These are phyloP conservation scores for Dugesia japonica DNA, from an alignment of 2,888 invertebrate species.

Conservation along the genomic window DNA sequence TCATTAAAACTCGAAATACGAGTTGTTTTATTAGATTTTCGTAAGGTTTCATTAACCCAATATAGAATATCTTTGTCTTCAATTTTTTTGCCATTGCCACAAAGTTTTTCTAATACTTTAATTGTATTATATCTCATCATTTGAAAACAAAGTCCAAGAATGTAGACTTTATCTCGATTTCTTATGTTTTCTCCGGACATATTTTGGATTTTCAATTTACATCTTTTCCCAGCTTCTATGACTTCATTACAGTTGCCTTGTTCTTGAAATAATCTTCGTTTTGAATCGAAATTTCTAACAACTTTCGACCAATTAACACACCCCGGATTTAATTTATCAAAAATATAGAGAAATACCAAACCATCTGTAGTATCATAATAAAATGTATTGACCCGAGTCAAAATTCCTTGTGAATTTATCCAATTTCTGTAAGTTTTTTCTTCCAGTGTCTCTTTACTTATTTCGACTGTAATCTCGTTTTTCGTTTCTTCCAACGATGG, in stretches of 20 bases:
- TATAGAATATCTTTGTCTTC: slow-evolving; percentile 85
- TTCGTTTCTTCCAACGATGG: slow-evolving; percentile 55
- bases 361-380: slow-evolving; percentile 91
- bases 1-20: slow-evolving; percentile 54
- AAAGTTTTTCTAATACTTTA: slow-evolving; percentile 61
- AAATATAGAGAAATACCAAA: slow-evolving; percentile 84
- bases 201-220: slow-evolving; percentile 44
- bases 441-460: slow-evolving; percentile 74
- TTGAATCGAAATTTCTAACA: slow-evolving; percentile 59
- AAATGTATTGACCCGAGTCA: slow-evolving; percentile 87
- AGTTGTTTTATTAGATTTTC: slow-evolving; percentile 46
- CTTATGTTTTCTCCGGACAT: slow-evolving; percentile 63
- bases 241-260: slow-evolving; percentile 93
- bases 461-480: slow-evolving; percentile 59
- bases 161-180: slow-evolving; percentile 55
- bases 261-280: slow-evolving; percentile 51
- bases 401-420: slow-evolving; percentile 98
- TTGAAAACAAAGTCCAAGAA: slow-evolving; percentile 79
- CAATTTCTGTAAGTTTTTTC: slow-evolving; percentile 97
- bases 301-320: slow-evolving; percentile 79
- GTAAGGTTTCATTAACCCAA: slow-evolving; percentile 77
- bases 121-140: slow-evolving; percentile 95
- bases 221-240: slow-evolving; percentile 75
- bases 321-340: slow-evolving; percentile 86
- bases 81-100: slow-evolving; percentile 54